phyloP scores from a whole-genome alignment of 2,888 invertebrate species.

The Syrphus vitripennis region DNA sequence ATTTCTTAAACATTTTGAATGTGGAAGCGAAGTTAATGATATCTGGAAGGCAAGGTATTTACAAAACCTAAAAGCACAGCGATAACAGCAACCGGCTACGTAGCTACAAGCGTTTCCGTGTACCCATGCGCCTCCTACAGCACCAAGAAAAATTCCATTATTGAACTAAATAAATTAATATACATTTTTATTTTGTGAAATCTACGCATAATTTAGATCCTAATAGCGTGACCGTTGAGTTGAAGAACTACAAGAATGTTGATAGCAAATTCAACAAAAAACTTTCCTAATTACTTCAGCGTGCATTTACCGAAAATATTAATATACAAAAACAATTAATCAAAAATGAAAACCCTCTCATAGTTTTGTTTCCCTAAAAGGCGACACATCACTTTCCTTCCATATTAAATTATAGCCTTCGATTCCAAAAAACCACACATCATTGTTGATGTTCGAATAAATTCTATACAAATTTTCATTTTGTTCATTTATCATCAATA shows the following conservation, averaged over 20 bases:
- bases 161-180: too few species aligned
- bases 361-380: background rate
- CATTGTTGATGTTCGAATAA: background rate
- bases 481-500: conserved; percentile 40
- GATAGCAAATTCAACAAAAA: background rate
- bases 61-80: too few species aligned
- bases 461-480: background rate
- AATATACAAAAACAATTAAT: background rate
- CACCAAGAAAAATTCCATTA: too few species aligned
- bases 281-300: background rate
- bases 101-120: too few species aligned
- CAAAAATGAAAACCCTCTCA: background rate
- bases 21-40: too few species aligned
- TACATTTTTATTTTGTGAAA: too few species aligned
- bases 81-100: too few species aligned
- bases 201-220: too few species aligned
- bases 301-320: background rate
- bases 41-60: too few species aligned
- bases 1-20: too few species aligned
- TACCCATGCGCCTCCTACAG: too few species aligned
- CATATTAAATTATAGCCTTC: background rate
- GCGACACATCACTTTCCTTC: conserved; percentile 4
- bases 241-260: background rate
- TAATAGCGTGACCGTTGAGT: background rate
- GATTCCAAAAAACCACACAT: background rate